These are phyloP conservation scores for Marisa cornuarietis DNA, from an alignment of 1,140 invertebrate genomes.

Conservation along the genomic window DNA sequence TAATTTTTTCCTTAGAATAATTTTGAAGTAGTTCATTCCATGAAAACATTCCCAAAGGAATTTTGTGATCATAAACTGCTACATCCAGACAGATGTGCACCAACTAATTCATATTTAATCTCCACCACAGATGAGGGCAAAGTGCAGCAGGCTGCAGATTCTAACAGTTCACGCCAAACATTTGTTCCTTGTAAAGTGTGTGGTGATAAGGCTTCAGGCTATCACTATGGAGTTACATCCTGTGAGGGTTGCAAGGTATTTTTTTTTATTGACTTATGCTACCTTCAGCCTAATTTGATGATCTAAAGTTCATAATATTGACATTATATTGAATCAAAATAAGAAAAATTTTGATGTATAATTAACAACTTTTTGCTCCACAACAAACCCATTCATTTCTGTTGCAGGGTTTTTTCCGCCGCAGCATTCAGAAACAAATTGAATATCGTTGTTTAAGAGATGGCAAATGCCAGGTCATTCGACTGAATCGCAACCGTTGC, in stretches of 20 bases:
- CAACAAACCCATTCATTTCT: constrained; percentile 9
- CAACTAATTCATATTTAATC: not conserved
- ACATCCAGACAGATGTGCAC: not conserved
- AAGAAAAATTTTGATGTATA: not conserved
- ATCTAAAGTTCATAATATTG: no score
- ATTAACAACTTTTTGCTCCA: not conserved
- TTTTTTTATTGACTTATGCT: no score
- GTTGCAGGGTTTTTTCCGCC: constrained; percentile 75
- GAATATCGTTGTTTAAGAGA: constrained; percentile 96
- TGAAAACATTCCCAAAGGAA: not conserved
- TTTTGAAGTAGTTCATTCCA: not conserved
- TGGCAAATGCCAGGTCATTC: constrained; percentile 95
- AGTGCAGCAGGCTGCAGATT: constrained; percentile 48
- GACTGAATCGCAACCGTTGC: constrained; percentile 95
- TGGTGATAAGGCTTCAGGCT: constrained; percentile 68
- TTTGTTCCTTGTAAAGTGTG: constrained; percentile 77
- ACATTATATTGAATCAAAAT: not conserved
- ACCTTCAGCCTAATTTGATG: no score
- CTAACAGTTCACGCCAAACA: constrained; percentile 67
- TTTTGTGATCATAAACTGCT: no score
- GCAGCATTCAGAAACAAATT: constrained; percentile 97
- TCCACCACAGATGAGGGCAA: constrained; percentile 31
- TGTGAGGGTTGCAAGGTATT: constrained; percentile 70
- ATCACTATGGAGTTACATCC: constrained; percentile 70
- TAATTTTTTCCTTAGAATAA: not conserved